These are phyloP conservation scores for Pardalotus punctatus DNA, from an alignment of 2,113 vertebrate species.

Conservation along the genomic window DNA sequence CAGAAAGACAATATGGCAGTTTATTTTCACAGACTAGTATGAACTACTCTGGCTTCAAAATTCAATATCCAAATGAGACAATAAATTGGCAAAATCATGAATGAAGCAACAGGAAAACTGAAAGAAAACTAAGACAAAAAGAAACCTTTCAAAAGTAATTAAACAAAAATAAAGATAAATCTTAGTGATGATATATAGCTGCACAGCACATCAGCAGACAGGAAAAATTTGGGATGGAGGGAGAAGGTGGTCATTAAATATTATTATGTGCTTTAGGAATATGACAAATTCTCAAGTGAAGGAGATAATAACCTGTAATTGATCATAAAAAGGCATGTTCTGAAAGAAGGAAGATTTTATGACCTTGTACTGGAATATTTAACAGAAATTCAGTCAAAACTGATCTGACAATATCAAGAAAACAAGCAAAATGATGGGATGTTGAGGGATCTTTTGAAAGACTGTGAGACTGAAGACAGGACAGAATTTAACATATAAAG, in stretches of 20 bases:
- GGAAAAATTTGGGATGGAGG: background rate
- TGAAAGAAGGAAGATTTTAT: background rate
- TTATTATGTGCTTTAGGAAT: background rate
- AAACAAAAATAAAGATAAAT: background rate
- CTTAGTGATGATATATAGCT: background rate
- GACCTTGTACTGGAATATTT: background rate
- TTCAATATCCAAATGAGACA: background rate
- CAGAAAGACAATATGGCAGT: background rate
- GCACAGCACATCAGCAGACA: background rate
- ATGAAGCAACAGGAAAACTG: background rate
- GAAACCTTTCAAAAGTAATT: background rate
- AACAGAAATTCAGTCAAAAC: background rate
- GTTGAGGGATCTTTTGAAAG: background rate
- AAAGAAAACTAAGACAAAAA: background rate
- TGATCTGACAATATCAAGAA: background rate
- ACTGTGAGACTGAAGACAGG: background rate
- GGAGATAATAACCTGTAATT: background rate
- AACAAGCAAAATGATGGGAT: background rate
- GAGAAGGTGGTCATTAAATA: background rate
- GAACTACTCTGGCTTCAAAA: background rate
- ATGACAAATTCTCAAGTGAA: background rate
- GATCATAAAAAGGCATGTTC: background rate
- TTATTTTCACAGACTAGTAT: background rate
- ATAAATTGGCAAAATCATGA: background rate
- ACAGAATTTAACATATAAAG: background rate